These are phyloP conservation scores for Apantesis nais DNA, from an alignment of 2,888 invertebrate genomes.

Conservation along the genomic window DNA sequence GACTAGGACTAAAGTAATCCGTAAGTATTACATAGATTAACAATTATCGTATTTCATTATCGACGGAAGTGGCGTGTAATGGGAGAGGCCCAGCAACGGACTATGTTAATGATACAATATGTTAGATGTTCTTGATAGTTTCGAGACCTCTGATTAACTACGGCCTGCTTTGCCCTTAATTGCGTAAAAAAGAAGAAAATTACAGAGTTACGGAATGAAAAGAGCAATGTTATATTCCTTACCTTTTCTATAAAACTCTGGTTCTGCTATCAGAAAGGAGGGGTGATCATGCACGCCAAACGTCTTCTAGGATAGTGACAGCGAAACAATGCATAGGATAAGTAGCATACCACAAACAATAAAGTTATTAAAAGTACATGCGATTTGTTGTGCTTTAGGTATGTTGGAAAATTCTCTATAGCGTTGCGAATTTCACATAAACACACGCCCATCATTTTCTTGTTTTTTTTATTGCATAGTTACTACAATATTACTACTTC, in stretches of 20 bases:
- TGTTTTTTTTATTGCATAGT: constrained; percentile 3
- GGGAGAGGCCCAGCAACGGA: too few relatives aligned
- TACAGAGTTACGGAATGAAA: background rate
- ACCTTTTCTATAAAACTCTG: background rate
- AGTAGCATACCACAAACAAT: constrained; percentile 45
- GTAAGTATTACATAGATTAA: too few relatives aligned
- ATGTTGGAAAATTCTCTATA: background rate
- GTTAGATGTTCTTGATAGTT: too few relatives aligned
- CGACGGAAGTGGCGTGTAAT: too few relatives aligned
- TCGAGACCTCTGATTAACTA: too few relatives aligned
- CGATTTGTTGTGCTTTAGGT: constrained; percentile 42
- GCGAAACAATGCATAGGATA: constrained; percentile 57
- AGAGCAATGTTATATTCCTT: background rate
- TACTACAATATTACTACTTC: background rate
- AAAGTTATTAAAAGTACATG: constrained; percentile 51
- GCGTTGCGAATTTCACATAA: background rate
- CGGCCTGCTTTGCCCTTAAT: too few relatives aligned
- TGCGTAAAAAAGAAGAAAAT: background rate
- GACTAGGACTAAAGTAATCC: too few relatives aligned
- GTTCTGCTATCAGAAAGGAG: background rate
- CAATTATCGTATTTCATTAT: too few relatives aligned
- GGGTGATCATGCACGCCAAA: constrained; percentile 30
- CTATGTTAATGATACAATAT: too few relatives aligned
- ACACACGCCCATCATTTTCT: constrained; percentile 3
- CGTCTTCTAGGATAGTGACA: constrained; percentile 54